Evolutionary conservation across 2,113 vertebrate genomes (phyloP), one percentile per base, ranked within the genome.

Genomic region (Xerus inauris): DNA sequence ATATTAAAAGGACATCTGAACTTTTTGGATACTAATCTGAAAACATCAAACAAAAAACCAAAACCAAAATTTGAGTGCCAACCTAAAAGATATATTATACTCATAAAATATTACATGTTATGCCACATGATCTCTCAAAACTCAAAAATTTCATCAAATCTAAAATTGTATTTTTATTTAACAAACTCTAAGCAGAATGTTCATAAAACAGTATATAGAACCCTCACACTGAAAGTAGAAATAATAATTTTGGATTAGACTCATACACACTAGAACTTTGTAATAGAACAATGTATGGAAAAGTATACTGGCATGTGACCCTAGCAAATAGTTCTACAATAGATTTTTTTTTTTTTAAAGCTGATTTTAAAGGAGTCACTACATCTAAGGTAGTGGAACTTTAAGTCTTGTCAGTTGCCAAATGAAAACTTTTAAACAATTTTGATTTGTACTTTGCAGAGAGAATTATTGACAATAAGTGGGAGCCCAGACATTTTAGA

Each of bases 381-480:
- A 54, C 0, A 87, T 10, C 20, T 75, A 81, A 71, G 26, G 38
- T 3, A 85, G 42, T 2, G 72, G 49, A 87, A 82, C 3, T 42
- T 59, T 57, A 77, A 85, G 19, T 3, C 42, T 92, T 77, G 4
- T 47, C 9, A 32, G 8, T 30, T 90, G 62, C 38, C 5, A 77
- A 14, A 17, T 64, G 28, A 96, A 92, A 92, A n/a, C 1, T 51
- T 47, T 83, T 20, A 72, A 72, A 51, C 30, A 85, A 57, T 91
- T 94, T 47, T 30, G 73, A 92, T 80, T 94, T 91, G 17, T 62
- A 85, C 79, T 83, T 82, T 57, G 59, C n/a, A 84, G 30, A 42
- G 47, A 77, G 62, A 92, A 71, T 69, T 95, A 89, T 2, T 91
- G 90, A 95, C 71, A 92, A 92, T 77, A 94, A 94, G 69, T 51